phyloP scores from a whole-genome alignment of 2,888 invertebrate genomes.

The Parapristionchus giblindavisi region DNA sequence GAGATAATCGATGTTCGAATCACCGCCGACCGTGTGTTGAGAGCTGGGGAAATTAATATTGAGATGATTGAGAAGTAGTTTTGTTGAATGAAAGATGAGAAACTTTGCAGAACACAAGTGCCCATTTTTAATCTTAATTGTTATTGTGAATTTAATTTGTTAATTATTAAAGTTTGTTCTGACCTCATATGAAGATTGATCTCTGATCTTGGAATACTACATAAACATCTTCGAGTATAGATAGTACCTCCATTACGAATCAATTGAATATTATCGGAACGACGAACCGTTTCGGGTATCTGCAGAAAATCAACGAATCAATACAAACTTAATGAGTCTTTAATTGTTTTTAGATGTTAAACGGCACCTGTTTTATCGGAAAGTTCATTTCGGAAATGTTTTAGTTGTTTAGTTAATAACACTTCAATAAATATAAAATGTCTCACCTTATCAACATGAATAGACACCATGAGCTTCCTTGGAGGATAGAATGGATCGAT shows the following conservation, averaged over 20 bases:
- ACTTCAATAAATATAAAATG: no score
- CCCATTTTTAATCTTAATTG: background rate
- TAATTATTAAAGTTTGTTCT: background rate
- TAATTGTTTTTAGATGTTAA: no score
- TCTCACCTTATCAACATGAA: slow-evolving; percentile 15
- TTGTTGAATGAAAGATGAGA: background rate
- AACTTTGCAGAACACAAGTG: background rate
- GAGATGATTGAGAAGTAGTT: background rate
- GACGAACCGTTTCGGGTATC: slow-evolving; percentile 8
- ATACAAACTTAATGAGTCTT: no score
- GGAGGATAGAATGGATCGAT: slow-evolving; percentile 2
- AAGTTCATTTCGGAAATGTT: background rate
- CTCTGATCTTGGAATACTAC: background rate
- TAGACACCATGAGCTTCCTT: background rate
- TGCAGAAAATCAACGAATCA: no score
- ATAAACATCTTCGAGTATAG: slow-evolving; percentile 6
- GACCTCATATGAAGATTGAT: background rate
- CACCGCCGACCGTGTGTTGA: background rate
- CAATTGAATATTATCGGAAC: background rate
- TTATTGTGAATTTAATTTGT: no score
- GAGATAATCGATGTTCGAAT: slow-evolving; percentile 7
- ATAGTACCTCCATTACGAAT: background rate
- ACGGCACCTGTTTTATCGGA: no score
- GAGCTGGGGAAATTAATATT: background rate
- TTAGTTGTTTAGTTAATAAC: background rate